These are phyloP conservation scores for Sorex fumeus DNA, from an alignment of 2,113 vertebrate species.

Conservation along the genomic window DNA sequence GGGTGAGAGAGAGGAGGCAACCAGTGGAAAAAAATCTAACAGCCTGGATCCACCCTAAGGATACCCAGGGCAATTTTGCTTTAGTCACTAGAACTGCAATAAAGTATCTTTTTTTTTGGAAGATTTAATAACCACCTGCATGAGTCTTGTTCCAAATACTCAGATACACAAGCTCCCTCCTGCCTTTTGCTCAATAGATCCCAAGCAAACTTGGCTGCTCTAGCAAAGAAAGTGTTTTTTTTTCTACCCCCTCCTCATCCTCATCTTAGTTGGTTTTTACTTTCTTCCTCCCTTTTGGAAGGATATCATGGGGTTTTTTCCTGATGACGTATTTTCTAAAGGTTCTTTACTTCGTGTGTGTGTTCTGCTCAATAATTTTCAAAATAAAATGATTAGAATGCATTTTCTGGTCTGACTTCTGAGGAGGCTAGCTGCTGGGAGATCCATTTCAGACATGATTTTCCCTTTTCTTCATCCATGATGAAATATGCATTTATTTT, in stretches of 20 bases:
- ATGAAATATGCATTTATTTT: constrained; percentile 2
- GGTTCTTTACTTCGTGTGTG: not conserved
- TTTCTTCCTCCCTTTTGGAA: not conserved
- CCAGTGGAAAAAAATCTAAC: not conserved
- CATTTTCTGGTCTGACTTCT: constrained; percentile 24
- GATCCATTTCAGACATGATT: not conserved
- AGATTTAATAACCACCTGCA: constrained; percentile 24
- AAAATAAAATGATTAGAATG: constrained; percentile 26
- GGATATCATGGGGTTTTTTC: not conserved
- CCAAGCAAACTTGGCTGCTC: not conserved
- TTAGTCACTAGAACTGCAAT: not conserved
- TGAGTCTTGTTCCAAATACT: constrained; percentile 36
- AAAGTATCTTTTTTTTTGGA: constrained; percentile 23
- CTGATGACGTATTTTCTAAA: constrained; percentile 13
- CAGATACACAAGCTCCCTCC: not conserved
- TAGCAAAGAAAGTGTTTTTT: not conserved
- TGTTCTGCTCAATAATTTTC: constrained; percentile 40
- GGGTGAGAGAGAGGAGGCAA: not conserved
- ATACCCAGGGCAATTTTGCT: not conserved
- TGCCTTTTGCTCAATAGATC: constrained; percentile 41
- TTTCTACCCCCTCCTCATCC: not conserved
- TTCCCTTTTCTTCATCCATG: not conserved
- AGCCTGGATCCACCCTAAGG: not conserved
- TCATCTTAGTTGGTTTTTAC: not conserved
- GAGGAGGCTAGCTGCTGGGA: not conserved